Conservation (phyloP, 2,797 vertebrate species). For the Epinephelus awoara region DNA sequence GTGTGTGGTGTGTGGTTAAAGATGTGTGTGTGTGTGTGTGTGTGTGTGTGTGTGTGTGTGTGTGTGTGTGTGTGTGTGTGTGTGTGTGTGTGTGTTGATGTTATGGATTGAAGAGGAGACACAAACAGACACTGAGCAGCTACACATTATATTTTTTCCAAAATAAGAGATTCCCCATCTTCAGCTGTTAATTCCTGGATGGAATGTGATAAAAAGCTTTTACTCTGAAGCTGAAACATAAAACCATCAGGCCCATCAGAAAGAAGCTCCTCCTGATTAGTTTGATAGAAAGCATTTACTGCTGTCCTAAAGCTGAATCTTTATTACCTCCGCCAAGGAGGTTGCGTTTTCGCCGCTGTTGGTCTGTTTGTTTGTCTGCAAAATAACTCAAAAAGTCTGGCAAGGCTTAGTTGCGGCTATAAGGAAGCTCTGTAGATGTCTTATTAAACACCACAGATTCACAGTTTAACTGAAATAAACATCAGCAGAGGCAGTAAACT, state of each 20-base stretch:
- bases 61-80: conserved; percentile 7
- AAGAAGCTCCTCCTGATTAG: background rate
- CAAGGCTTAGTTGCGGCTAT: background rate
- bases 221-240: background rate
- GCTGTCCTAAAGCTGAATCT: too few species aligned
- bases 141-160: background rate
- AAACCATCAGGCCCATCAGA: background rate
- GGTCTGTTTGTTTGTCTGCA: too few species aligned
- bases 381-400: too few species aligned
- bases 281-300: background rate
- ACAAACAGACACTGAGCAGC: background rate
- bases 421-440: conserved; percentile 3
- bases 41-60: background rate
- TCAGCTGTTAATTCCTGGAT: background rate
- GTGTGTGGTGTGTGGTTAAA: too few species aligned
- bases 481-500: background rate
- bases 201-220: conserved; percentile 2
- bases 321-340: too few species aligned
- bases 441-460: background rate
- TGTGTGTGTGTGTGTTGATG: background rate
- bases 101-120: background rate
- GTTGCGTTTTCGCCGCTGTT: too few species aligned
- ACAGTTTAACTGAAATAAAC: conserved; percentile 26
- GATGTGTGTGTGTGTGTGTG: background rate
- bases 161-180: conserved; percentile 2